Percentiles rank a stretch among this genome's conserved stretches.
Conservation (phyloP, 2,113 vertebrate species). For the Dicentrarchus labrax region DNA sequence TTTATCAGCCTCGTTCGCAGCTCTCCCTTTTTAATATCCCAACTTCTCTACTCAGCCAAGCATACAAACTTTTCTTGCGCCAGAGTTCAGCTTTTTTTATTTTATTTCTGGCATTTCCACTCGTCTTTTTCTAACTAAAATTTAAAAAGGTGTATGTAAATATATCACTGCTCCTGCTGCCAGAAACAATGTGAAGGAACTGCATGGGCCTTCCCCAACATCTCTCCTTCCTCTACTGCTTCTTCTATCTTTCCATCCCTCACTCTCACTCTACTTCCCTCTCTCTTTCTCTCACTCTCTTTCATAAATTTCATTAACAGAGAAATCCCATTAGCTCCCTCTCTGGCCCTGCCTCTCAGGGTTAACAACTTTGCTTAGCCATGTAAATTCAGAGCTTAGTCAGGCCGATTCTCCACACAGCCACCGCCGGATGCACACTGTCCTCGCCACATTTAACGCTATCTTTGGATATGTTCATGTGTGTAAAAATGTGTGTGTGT, state of each 20-base stretch:
- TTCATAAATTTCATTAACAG: constrained; percentile 86
- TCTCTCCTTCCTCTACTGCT: not conserved
- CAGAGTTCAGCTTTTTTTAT: not conserved
- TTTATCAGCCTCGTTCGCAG: not conserved
- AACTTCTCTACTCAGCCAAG: not conserved
- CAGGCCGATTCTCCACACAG: constrained; percentile 83
- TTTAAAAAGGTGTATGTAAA: not conserved
- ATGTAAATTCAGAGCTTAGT: constrained; percentile 89
- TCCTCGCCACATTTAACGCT: constrained; percentile 72
- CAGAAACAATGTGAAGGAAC: constrained; percentile 21
- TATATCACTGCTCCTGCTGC: not conserved
- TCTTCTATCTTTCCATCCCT: constrained; percentile 25
- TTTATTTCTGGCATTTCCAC: not conserved
- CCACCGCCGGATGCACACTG: constrained; percentile 42
- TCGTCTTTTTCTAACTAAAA: no score
- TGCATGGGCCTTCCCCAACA: not conserved
- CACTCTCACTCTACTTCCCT: not conserved
- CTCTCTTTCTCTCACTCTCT: constrained; percentile 58
- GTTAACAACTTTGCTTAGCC: constrained; percentile 88
- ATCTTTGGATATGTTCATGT: constrained; percentile 77
- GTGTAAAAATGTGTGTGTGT: constrained; percentile 57
- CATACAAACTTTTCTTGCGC: not conserved
- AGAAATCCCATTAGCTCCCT: constrained; percentile 85
- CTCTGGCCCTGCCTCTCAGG: constrained; percentile 80
- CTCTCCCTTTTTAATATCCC: not conserved